Evolutionary conservation across 1,140 invertebrate species (phyloP), one percentile per base, ranked within the genome.

Genomic region (Notospermus geniculatus): DNA sequence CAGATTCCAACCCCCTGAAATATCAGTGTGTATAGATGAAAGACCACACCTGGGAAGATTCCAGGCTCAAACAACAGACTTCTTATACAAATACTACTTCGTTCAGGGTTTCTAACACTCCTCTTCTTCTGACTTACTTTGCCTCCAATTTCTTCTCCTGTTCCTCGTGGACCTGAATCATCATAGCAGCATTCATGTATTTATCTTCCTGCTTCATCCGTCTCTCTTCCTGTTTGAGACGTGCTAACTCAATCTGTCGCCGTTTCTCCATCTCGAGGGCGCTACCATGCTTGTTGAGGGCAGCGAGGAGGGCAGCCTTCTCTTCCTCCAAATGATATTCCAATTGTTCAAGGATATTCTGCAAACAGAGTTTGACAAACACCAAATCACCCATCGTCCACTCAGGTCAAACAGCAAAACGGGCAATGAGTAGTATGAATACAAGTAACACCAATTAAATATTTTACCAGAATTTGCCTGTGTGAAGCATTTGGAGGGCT

Each of bases 281-380:
- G 54, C 69, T 63, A 0, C 50, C 58, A 46, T 76, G 72, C 43
- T 62, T 53, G 22, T 64, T 55, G n/a, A 78, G 60, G 2, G 57
- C 32, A 41, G 60, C 54, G 27, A 78, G 57, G 19, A 78, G 64
- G 5, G 66, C 65, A 19, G 59, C 69, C 50, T 74, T 77, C 57
- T 77, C 76, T 36, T 71, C 73, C 45, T 78, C 76, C 60, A 71
- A 74, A 46, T 73, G 70, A 23, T 59, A 63, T 54, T 74, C 60
- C 11, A 78, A 68, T 43, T 71, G 63, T 11, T 75, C 70, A 22
- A 78, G 65, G 25, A 78, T 69, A 60, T 76, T 77, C 76, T 78
- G 46, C 2, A 66, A 66, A 17, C 54, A 29, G 2, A 55, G 17
- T n/a, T 13, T n/a, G 9, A 53, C 22, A 53, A 11, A n/a, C 50